A percentile compares a stretch with the other conserved stretches of the same genome.
phyloP scores from a whole-genome alignment of 1,140 invertebrate species.

The Maconellicoccus hirsutus region DNA sequence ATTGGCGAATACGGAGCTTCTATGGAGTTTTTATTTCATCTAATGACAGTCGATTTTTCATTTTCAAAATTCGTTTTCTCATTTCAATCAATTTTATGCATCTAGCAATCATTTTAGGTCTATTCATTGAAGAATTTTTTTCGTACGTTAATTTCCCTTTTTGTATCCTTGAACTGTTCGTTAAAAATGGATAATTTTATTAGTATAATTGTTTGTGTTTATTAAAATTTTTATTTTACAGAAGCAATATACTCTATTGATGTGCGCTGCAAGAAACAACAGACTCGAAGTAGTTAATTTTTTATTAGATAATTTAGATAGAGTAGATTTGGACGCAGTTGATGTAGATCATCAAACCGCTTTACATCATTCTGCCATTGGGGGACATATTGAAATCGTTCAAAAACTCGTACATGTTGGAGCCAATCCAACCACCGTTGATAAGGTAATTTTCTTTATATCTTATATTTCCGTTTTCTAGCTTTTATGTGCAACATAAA shows the following conservation, averaged over 20 bases:
- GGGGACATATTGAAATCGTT: slow-evolving; percentile 42
- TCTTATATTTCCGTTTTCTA: no score
- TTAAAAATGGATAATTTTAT: no score
- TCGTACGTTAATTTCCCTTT: no score
- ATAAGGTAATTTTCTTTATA: slow-evolving; percentile 38
- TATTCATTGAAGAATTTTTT: no score
- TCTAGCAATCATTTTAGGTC: not conserved
- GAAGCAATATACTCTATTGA: slow-evolving; percentile 55
- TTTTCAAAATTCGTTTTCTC: not conserved
- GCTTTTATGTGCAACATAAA: no score
- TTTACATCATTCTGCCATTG: slow-evolving; percentile 39
- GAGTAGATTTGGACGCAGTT: slow-evolving; percentile 45
- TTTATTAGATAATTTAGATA: slow-evolving; percentile 45
- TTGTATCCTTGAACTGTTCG: no score
- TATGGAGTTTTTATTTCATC: not conserved
- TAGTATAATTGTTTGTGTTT: no score
- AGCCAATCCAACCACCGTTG: slow-evolving; percentile 44
- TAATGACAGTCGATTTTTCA: not conserved
- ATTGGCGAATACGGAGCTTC: not conserved
- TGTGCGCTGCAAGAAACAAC: slow-evolving; percentile 54
- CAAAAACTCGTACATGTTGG: slow-evolving; percentile 46
- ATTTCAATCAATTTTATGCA: not conserved
- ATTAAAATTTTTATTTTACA: slow-evolving; percentile 32
- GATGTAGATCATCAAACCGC: slow-evolving; percentile 41
- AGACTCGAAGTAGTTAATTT: slow-evolving; percentile 48